Evolutionary conservation across 2,888 invertebrate genomes (phyloP).

Genomic region (Pristionchus maxplancki): DNA sequence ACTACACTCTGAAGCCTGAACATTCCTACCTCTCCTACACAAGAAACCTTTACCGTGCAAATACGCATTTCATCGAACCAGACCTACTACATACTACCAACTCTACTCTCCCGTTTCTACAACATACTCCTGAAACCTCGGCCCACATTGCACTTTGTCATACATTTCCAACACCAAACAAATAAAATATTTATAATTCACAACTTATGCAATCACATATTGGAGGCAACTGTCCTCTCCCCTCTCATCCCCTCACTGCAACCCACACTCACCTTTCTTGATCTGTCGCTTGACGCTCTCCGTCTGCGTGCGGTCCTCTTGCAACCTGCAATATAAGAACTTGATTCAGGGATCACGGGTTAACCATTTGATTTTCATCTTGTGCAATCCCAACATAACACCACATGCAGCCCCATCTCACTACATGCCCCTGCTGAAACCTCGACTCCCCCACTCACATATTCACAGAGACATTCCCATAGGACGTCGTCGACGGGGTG

Average conservation of each 20-base stretch:
- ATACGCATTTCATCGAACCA: no score
- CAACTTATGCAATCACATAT: no score
- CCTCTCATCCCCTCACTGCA: not conserved
- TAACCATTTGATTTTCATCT: not conserved
- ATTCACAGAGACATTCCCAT: conserved; percentile 10
- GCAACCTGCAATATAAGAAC: not conserved
- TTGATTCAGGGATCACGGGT: not conserved
- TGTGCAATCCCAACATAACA: not conserved
- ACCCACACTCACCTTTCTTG: conserved; percentile 10
- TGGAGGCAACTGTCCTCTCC: not conserved
- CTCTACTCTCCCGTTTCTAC: not conserved
- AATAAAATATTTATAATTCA: no score
- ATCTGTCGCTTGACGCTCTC: not conserved
- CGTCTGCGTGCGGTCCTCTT: conserved; percentile 7
- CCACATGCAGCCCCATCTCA: not conserved
- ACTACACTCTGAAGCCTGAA: no score
- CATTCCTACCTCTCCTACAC: no score
- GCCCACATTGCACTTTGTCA: no score
- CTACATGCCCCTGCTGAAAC: not conserved
- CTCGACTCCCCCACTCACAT: not conserved
- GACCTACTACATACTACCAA: no score
- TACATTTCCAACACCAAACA: no score
- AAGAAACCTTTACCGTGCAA: no score
- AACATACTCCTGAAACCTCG: not conserved
- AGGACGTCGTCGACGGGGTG: not conserved